Evolutionary conservation across 2,797 vertebrate species (phyloP).

Genomic region (Parauchenoglanis ngamensis): DNA sequence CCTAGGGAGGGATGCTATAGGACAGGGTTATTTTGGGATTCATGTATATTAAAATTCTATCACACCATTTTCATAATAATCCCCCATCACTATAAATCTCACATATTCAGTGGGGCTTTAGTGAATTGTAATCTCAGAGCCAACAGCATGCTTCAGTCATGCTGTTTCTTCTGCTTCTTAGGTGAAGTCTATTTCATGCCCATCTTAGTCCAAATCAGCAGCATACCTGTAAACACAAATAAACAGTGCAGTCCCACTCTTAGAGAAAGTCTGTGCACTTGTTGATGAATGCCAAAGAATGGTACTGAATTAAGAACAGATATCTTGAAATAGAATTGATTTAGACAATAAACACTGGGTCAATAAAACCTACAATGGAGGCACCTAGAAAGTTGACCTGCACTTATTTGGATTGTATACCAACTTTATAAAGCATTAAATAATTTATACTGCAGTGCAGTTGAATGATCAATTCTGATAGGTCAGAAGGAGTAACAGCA

Average conservation of each 20-base stretch:
- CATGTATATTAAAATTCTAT: constrained; percentile 53
- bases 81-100: constrained; percentile 56
- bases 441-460: background rate
- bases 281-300: constrained; percentile 1
- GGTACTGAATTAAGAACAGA: constrained; percentile 2
- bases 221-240: background rate
- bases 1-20: constrained; percentile 39
- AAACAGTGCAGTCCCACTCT: background rate
- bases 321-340: background rate
- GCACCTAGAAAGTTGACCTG: background rate
- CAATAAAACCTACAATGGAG: background rate
- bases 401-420: background rate
- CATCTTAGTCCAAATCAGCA: background rate
- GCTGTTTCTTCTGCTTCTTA: constrained; percentile 31
- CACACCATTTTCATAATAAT: constrained; percentile 56
- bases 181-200: constrained; percentile 26
- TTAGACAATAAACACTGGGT: background rate
- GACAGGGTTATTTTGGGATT: constrained; percentile 56
- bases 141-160: constrained; percentile 15
- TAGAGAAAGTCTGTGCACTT: background rate
- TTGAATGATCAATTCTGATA: background rate
- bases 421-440: background rate
- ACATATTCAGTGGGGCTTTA: constrained; percentile 30
- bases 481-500: background rate
- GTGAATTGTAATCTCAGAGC: constrained; percentile 42